Evolutionary conservation across 1,140 invertebrate genomes (phyloP), one percentile per base, ranked within the genome.

Genomic region (Drosophila murphyi): DNA sequence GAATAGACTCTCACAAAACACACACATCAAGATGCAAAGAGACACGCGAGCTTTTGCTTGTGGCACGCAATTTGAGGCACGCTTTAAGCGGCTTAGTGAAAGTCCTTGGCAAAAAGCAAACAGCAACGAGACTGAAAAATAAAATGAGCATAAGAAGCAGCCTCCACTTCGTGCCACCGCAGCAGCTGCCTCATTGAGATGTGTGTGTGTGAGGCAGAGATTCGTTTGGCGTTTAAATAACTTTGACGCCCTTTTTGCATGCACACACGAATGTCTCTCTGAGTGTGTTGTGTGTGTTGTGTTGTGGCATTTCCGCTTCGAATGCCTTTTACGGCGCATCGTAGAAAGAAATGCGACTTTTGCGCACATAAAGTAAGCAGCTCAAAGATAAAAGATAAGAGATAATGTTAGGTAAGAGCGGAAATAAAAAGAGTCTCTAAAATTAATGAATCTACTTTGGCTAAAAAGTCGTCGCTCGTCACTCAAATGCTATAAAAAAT

Each of bases 51-150:
- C 35, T 37, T 10, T 37, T 61, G n/a, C 47, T 60, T 54, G 45
- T 51, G 50, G 55, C 61, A 65, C 61, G 68, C 60, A 72, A 50
- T 68, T 69, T 68, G 60, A 45, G 69, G 69, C 55, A 64, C 50
- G 73, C 76, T 56, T 72, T 88, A 89, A 87, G 83, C 83, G 60
- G 76, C 83, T 87, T 87, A 87, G 85, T 72, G 70, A 83, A 88
- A 87, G 83, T 82, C 70, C 73, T 72, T 77, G 80, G 67, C 69
- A 72, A 82, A 74, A 41, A 67, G 63, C 47, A 54, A 62, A 62
- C 34, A 68, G 32, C 50, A 61, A 60, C 4, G 31, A 63, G 54
- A 43, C 29, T 12, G 28, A 31, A 4, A 43, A 55, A 8, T 48
- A 35, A 62, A 10, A 35, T 2, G 12, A 78, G 63, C 61, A 64